phyloP scores from a whole-genome alignment of 2,113 vertebrate genomes.

The Anoplopoma fimbria region DNA sequence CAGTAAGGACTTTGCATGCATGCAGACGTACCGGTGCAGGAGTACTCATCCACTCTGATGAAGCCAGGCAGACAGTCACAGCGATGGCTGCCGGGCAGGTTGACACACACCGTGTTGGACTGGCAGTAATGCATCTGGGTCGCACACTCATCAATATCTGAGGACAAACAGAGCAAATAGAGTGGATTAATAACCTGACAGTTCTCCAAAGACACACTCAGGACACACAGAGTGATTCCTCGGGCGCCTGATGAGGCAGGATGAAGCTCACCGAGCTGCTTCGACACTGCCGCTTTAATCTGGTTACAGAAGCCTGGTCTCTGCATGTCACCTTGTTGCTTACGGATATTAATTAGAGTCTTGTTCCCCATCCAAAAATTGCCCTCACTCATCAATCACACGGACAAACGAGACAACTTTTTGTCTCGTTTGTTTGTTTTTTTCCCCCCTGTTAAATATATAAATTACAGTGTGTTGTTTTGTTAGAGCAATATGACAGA shows the following conservation, averaged over 20 bases:
- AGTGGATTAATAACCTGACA: conserved; percentile 23
- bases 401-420: not conserved
- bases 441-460: not conserved
- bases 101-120: conserved; percentile 92
- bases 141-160: conserved; percentile 96
- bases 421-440: too few species aligned
- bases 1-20: conserved; percentile 9
- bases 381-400: not conserved
- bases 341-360: not conserved
- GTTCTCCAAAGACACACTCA: conserved; percentile 15
- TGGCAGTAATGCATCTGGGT: conserved; percentile 97
- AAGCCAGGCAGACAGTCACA: conserved; percentile 93
- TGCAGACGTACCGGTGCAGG: conserved; percentile 90
- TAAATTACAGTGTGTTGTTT: not conserved
- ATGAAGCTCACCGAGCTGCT: not conserved
- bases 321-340: not conserved
- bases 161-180: conserved; percentile 52
- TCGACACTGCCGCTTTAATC: too few species aligned
- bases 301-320: not conserved
- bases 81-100: conserved; percentile 91
- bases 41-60: conserved; percentile 94
- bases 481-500: not conserved
- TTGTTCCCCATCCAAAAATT: not conserved
- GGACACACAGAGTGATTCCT: not conserved
- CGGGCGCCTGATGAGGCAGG: not conserved